Base-by-base conservation (phyloP, 2,113 vertebrate species). In the Chloroceryle aenea region DNA sequence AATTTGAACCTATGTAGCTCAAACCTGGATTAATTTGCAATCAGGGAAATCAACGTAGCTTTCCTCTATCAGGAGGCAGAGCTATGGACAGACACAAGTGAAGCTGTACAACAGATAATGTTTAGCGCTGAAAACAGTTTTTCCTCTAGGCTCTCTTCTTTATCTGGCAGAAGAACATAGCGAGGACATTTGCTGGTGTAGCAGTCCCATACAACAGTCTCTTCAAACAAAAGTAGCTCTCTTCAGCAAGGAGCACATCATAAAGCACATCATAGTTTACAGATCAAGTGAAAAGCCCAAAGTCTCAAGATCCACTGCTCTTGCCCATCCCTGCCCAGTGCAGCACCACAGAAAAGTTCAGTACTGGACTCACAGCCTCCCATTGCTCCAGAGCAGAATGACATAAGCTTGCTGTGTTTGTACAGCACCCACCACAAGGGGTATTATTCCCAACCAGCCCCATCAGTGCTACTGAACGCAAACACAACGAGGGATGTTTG, bases 1-100 rank as follows among this genome's bases (percentile, higher is more conserved):
- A 91, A 92, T 95, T 87, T 95, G 84, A 86, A 92, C 93, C 90
- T 93, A 90, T 12, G 90, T 87, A 80, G 64, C 83, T 86, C 80
- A 86, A 92, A 61, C 26, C 73, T 76, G 90, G 86, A 94, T 32
- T 64, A 67, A 84, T 92, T 77, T 87, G 66, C 40, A 55, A 73
- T 85, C 47, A 34, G 40, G 38, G 36, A 95, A 93, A 64, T 69
- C 56, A 34, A 61, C 80, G 73, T 10, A 34, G 56, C 64, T 87
- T 92, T 86, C 22, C 58, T 86, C 45, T 47, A 91, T 38, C 75
- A 64, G 74, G 91, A 83, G 71, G 42, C 62, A 74, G 75, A 50
- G 29, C 63, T 95, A 87, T 3, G 58, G 61, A 71, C 18, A 10
- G 82, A 78, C 85, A 89, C n/a, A 92, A 48, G 56, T 32, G 58